Evolutionary conservation across 1,140 invertebrate genomes (phyloP), one percentile per base, ranked within the genome.

Genomic region (Anagrus nilaparvatae): DNA sequence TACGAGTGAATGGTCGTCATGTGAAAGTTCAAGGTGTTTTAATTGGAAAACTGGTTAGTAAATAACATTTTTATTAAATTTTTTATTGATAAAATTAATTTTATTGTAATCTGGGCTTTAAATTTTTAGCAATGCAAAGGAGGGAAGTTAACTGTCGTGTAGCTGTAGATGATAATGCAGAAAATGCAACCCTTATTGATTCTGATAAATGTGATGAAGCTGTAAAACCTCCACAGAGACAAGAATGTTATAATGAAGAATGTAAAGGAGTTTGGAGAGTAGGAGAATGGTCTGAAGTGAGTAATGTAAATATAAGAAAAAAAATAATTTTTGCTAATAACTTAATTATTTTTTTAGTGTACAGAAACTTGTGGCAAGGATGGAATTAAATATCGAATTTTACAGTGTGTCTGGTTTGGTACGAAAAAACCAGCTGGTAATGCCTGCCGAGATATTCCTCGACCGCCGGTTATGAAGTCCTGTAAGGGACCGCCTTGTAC

Each of bases 391-490:
- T 87, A 87, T 54, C 74, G 88, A 50, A 82, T 84, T 50, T 66
- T 92, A 25, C 82, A 87, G 53, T 94, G 89, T 61, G 86, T 90
- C 35, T 93, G 88, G 88, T 82, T 77, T 52, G 82, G 82, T 27
- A 83, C 80, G 13, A 81, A 83, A 53, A 77, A 82, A 52, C 77
- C 84, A 18, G 86, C 87, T 7, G 86, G 83, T 12, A 83, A 83
- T 51, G 82, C 83, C 14, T 91, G 87, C 62, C 74, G 78, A 44
- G 76, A 82, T 49, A 69, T 82, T 49, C 72, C 76, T 6, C 65
- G 85, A 41, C 87, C 87, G 3, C 64, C 73, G 4, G 84, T 89
- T 23, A 78, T 81, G 66, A 81, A 85, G 54, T 65, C 75, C 19
- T 92, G 87, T 62, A 78, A 73, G 54, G 80, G 79, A 49, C 62